Conservation (phyloP, 1,140 invertebrate species). For the Cataglyphis hispanica region DNA sequence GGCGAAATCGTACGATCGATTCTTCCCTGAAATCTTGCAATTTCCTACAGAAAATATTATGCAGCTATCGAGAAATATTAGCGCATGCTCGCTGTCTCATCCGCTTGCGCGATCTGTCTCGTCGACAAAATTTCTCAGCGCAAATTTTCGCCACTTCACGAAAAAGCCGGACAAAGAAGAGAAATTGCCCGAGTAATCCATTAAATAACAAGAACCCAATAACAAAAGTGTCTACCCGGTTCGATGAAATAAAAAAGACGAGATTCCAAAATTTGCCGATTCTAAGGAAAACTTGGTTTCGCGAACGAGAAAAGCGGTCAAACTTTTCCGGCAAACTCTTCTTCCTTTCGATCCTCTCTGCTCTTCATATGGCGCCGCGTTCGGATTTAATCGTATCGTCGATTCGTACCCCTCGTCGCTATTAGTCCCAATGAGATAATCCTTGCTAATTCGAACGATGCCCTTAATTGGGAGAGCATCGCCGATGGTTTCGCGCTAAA, state of each 20-base stretch:
- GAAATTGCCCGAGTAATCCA: constrained; percentile 35
- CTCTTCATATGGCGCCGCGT: background rate
- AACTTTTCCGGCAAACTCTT: constrained; percentile 9
- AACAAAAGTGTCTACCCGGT: background rate
- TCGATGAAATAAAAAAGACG: background rate
- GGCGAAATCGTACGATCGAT: background rate
- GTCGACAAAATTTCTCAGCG: background rate
- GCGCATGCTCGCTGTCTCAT: background rate
- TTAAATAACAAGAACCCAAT: constrained; percentile 47
- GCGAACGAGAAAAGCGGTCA: constrained; percentile 5
- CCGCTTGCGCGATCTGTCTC: background rate
- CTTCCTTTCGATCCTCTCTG: background rate
- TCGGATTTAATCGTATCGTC: constrained; percentile 26
- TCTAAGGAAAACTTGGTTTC: constrained; percentile 48
- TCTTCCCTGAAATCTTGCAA: background rate
- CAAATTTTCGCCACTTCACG: background rate
- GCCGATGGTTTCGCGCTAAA: background rate
- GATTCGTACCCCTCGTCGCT: constrained; percentile 35
- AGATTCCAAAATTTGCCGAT: background rate
- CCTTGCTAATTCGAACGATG: constrained; percentile 38
- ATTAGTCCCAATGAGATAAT: constrained; percentile 28
- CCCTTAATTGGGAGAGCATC: constrained; percentile 32
- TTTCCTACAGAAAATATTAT: background rate
- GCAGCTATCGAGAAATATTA: background rate
- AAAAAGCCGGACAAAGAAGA: constrained; percentile 34